A percentile compares a stretch with the other conserved stretches of the same genome.
Conservation (phyloP, 2,888 invertebrate species). For the Bruchidius siliquastri region DNA sequence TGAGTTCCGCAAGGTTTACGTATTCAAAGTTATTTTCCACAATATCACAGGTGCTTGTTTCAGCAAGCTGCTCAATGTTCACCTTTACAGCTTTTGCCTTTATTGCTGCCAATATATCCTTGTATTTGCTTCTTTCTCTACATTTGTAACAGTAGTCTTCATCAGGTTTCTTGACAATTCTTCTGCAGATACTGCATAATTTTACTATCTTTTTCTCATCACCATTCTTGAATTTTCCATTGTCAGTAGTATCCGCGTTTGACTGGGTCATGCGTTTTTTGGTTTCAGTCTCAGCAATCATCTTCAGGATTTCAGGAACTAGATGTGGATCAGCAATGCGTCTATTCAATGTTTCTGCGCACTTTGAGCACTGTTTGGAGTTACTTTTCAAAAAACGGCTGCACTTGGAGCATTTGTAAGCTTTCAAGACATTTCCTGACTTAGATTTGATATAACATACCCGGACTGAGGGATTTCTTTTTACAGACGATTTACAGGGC, state of each 20-base stretch:
- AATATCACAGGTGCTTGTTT: neutral
- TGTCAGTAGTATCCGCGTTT: neutral
- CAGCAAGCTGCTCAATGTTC: neutral
- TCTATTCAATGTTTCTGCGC: neutral
- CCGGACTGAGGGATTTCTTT: neutral
- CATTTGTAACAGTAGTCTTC: neutral
- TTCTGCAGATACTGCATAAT: neutral
- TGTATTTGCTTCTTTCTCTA: neutral
- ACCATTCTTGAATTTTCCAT: neutral
- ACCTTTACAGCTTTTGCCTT: neutral
- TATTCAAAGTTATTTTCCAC: neutral
- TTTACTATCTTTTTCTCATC: neutral
- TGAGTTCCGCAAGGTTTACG: neutral
- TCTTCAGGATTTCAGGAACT: neutral
- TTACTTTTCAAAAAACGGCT: neutral
- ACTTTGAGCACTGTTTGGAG: neutral
- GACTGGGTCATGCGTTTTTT: neutral
- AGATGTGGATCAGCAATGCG: neutral
- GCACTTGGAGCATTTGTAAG: neutral
- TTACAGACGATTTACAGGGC: neutral
- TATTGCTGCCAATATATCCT: neutral
- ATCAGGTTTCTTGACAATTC: neutral
- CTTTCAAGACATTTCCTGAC: neutral
- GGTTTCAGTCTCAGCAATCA: neutral
- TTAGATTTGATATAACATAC: neutral